Base-by-base conservation (phyloP, 1,140 invertebrate genomes). In the Cheumatopsyche charites region DNA sequence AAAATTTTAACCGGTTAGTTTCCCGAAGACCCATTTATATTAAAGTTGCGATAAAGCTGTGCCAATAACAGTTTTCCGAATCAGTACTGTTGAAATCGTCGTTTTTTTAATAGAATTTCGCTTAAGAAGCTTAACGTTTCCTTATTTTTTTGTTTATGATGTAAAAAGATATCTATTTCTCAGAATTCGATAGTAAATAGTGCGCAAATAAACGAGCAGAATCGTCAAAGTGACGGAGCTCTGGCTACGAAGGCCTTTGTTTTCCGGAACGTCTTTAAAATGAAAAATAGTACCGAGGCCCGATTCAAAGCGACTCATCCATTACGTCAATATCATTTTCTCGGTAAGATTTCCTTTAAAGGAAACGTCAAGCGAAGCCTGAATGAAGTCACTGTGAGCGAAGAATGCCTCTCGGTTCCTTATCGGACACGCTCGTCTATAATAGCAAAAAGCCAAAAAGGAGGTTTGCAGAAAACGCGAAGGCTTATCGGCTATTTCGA, bases 31-130 rank as follows among this genome's bases (percentile, higher is more conserved):
- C 47, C 47, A 52, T 52, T 52, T 52, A 52, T 52, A 17, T 17
- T 52, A 52, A 17, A 52, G 12, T 52, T 17, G 19, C 47, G 47
- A 52, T 52, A 52, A 52, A 52, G 15, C 47, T 1, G 47, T 52
- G 47, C 47, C 47, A 52, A 52, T 52, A 52, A 52, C 47, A 17
- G 47, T 52, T 52, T 52, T 52, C 19, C n/a, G 47, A 15, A 52
- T 52, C 19, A 52, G 47, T 52, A 19, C 47, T 17, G 47, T 17
- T 15, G n/a, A 52, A 19, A 52, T 52, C 19, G 47, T 15, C 47
- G 47, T 13, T 19, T 52, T 52, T 45, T n/a, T n/a, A n/a, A n/a
- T n/a, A n/a, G n/a, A n/a, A n/a, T n/a, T n/a, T n/a, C n/a, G n/a
- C n/a, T n/a, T n/a, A n/a, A n/a, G n/a, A n/a, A n/a, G n/a, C n/a